Conservation (phyloP, 2,888 invertebrate species). For the Aphodius granarius region DNA sequence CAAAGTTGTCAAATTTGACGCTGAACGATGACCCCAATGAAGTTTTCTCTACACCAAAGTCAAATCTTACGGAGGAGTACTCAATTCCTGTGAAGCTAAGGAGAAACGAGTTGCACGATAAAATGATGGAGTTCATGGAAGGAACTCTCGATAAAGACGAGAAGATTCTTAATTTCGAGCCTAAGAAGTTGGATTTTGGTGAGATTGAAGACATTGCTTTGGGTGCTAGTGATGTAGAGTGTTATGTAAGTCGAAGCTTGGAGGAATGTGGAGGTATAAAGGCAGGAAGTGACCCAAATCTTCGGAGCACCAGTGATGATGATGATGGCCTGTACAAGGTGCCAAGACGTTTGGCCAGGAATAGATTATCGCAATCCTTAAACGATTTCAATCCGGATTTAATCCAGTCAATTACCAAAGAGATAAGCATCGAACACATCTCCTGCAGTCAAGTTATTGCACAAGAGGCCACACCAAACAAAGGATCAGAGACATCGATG, state of each 20-base stretch:
- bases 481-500: conserved; percentile 8
- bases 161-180: not conserved
- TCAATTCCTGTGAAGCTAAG: conserved; percentile 19
- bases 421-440: conserved; percentile 48
- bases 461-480: conserved; percentile 16
- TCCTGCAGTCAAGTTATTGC: conserved; percentile 47
- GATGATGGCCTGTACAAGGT: conserved; percentile 50
- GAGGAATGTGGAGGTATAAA: conserved; percentile 37
- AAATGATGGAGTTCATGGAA: conserved; percentile 1
- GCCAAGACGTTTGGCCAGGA: conserved; percentile 43
- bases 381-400: conserved; percentile 46
- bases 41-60: conserved; percentile 21
- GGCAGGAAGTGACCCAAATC: conserved; percentile 50
- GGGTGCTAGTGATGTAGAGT: conserved; percentile 21
- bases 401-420: conserved; percentile 40
- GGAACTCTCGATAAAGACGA: not conserved
- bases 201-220: conserved; percentile 14
- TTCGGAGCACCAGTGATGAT: conserved; percentile 36
- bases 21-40: conserved; percentile 17
- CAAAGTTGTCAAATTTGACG: conserved; percentile 18
- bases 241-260: conserved; percentile 28
- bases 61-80: conserved; percentile 19
- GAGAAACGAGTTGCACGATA: not conserved
- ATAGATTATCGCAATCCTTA: conserved; percentile 48
- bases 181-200: not conserved